Percentiles rank a stretch among this genome's conserved stretches.
phyloP scores from a whole-genome alignment of 2,113 vertebrate species.

The Phaethornis superciliosus region DNA sequence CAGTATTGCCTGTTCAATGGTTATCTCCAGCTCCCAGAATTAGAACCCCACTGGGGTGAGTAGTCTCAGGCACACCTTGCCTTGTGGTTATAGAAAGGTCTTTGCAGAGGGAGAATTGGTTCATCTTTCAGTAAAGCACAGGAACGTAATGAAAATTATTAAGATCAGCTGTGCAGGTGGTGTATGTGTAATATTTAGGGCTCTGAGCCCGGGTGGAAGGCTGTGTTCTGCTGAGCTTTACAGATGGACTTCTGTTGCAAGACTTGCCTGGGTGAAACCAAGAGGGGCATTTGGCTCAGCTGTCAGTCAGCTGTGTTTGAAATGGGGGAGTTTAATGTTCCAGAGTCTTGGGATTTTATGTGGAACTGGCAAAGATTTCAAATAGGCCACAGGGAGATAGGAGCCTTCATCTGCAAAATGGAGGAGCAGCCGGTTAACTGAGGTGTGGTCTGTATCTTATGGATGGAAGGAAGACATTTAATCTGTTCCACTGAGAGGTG shows the following conservation, averaged over 20 bases:
- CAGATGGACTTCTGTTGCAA: not conserved
- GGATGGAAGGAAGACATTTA: not conserved
- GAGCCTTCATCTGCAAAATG: not conserved
- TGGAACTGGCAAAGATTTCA: not conserved
- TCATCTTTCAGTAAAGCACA: not conserved
- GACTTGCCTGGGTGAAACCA: not conserved
- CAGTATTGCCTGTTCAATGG: not conserved
- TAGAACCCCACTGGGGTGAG: not conserved
- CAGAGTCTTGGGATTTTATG: not conserved
- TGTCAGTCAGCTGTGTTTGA: not conserved
- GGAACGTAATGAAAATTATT: not conserved
- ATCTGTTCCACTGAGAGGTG: not conserved
- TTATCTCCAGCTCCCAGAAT: constrained; percentile 69
- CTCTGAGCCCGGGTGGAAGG: not conserved
- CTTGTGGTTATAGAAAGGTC: fast-evolving
- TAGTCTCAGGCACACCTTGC: fast-evolving
- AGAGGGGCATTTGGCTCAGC: constrained; percentile 6
- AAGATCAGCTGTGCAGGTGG: not conserved
- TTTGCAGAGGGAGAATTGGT: not conserved
- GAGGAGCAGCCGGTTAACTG: not conserved
- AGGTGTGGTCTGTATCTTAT: not conserved
- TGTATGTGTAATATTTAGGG: not conserved
- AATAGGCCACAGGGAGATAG: not conserved
- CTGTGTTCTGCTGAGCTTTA: not conserved
- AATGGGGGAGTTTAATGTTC: not conserved